These are phyloP conservation scores for Psettodes erumei DNA, from an alignment of 2,113 vertebrate species.

Conservation along the genomic window DNA sequence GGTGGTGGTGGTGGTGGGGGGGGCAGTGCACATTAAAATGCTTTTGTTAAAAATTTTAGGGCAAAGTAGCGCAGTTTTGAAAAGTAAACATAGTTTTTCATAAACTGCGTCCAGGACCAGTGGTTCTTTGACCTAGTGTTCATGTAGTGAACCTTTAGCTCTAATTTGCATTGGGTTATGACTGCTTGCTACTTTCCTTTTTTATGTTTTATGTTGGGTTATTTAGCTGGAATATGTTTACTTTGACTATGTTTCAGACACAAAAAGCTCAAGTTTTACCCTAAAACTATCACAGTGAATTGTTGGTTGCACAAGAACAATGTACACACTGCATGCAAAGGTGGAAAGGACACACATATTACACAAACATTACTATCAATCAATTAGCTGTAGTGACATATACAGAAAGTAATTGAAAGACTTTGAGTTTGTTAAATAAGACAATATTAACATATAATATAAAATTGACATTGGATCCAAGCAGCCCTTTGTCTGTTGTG, in stretches of 20 bases:
- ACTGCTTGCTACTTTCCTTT: no score
- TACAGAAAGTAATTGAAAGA: no score
- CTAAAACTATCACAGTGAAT: not conserved
- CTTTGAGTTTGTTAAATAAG: no score
- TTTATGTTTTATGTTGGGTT: not conserved
- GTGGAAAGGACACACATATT: no score
- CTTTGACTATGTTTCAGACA: not conserved
- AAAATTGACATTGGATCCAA: no score
- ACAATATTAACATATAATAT: no score
- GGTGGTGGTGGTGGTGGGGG: not conserved
- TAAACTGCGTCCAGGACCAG: not conserved
- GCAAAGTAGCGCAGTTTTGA: not conserved
- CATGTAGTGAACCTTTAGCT: not conserved
- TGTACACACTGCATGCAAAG: no score
- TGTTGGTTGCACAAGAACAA: no score
- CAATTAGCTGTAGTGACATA: no score
- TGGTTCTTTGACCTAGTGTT: not conserved
- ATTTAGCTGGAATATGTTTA: no score
- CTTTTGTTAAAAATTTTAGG: not conserved
- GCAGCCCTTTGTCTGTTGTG: not conserved
- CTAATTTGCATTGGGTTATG: no score
- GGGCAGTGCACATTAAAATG: not conserved
- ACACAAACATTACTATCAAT: no score
- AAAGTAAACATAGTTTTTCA: not conserved
- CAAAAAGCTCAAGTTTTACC: not conserved